Conservation (phyloP, 2,797 vertebrate genomes). For the Gephyroberyx darwinii region DNA sequence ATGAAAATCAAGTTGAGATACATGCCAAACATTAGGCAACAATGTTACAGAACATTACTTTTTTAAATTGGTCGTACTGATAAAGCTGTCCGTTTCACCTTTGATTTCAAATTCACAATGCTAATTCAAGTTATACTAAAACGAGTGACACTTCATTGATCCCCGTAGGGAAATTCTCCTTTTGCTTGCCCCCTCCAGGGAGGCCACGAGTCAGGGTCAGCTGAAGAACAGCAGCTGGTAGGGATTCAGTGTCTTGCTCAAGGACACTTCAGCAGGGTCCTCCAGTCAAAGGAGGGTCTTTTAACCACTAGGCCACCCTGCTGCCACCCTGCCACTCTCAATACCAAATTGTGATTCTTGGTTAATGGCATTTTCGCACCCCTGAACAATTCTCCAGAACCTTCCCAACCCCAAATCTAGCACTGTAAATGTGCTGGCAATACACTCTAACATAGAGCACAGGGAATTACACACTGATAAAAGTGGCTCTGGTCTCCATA, state of each 20-base stretch:
- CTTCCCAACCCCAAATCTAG: slow-evolving; percentile 72
- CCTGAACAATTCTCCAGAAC: slow-evolving; percentile 36
- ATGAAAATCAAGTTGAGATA: slow-evolving; percentile 29
- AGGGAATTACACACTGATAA: slow-evolving; percentile 81
- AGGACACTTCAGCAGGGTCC: slow-evolving; percentile 33
- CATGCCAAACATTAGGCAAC: slow-evolving; percentile 40
- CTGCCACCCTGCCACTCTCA: background rate
- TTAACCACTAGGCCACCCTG: slow-evolving; percentile 5
- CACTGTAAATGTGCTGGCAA: slow-evolving; percentile 91
- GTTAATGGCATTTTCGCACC: slow-evolving; percentile 56
- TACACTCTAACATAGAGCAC: slow-evolving; percentile 99
- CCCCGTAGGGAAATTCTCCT: background rate
- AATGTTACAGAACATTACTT: slow-evolving; percentile 32
- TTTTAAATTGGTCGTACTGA: slow-evolving; percentile 25
- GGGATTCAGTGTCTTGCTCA: slow-evolving; percentile 25
- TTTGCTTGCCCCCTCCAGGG: slow-evolving; percentile 17
- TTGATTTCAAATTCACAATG: slow-evolving; percentile 43
- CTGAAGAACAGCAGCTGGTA: slow-evolving; percentile 17
- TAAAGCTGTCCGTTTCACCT: background rate
- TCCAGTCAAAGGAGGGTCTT: slow-evolving; percentile 12
- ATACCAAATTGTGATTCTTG: slow-evolving; percentile 34
- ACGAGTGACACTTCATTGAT: slow-evolving; percentile 21
- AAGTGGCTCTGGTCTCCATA: slow-evolving; percentile 77
- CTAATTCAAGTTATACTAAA: slow-evolving; percentile 48
- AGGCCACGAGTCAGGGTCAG: slow-evolving; percentile 29